These are phyloP conservation scores for Oncorhynchus clarkii DNA, from an alignment of 2,113 vertebrate genomes.

Conservation along the genomic window DNA sequence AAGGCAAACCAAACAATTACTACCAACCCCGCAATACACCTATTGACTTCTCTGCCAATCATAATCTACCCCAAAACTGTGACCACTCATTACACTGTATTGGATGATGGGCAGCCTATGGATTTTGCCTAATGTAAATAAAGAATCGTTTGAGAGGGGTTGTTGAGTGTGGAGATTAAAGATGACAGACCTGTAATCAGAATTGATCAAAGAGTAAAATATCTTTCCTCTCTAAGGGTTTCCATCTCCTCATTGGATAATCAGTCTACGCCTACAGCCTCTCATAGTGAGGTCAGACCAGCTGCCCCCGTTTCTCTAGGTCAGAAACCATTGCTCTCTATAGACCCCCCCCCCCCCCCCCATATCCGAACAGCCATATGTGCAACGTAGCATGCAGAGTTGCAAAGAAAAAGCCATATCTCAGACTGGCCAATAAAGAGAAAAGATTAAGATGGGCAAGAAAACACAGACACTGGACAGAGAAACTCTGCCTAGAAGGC, in stretches of 20 bases:
- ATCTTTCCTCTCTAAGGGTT: slow-evolving; percentile 51
- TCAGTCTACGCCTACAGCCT: not conserved
- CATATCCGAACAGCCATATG: too few species aligned
- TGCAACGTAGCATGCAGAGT: too few species aligned
- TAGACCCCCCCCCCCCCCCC: not conserved
- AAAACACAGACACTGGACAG: too few species aligned
- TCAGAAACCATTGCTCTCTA: not conserved
- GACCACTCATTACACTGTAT: slow-evolving; percentile 56
- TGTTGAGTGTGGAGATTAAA: slow-evolving; percentile 67
- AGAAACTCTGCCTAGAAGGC: too few species aligned
- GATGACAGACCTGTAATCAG: slow-evolving; percentile 20
- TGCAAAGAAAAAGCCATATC: too few species aligned
- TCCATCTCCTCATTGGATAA: slow-evolving; percentile 12
- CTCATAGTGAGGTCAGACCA: slow-evolving; percentile 9
- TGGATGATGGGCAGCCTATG: slow-evolving; percentile 75
- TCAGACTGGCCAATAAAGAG: too few species aligned
- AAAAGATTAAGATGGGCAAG: too few species aligned
- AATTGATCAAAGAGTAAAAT: slow-evolving; percentile 30
- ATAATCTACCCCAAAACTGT: slow-evolving; percentile 38
- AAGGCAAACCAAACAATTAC: slow-evolving; percentile 36
- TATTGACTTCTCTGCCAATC: slow-evolving; percentile 83
- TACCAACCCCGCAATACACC: slow-evolving; percentile 67
- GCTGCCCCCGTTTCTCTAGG: slow-evolving; percentile 7
- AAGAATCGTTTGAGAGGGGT: slow-evolving; percentile 70
- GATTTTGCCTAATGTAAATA: slow-evolving; percentile 80